Evolutionary conservation across 37 sponge, comb jelly and placozoan species (phyloP).

Genomic region (Halisarca cf. caerulea): DNA sequence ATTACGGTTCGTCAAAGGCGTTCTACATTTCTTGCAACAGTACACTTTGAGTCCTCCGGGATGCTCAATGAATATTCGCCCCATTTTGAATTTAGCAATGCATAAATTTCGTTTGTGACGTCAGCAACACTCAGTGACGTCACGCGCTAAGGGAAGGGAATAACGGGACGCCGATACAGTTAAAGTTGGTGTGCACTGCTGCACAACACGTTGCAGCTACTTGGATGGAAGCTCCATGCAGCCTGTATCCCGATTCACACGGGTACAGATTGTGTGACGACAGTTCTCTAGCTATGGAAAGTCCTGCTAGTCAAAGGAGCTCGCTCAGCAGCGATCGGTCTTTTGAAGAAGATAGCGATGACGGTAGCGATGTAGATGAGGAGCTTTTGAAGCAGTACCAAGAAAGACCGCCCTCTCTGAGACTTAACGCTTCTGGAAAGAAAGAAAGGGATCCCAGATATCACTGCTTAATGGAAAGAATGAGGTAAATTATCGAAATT

Average conservation of each 20-base stretch:
- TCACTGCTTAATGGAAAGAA: slow-evolving; percentile 22
- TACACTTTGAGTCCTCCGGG: slow-evolving; percentile 91
- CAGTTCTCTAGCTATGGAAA: too few species aligned
- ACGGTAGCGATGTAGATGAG: neutral
- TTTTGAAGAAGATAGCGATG: neutral
- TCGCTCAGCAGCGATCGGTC: neutral
- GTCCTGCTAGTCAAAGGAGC: neutral
- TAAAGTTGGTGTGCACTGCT: too few species aligned
- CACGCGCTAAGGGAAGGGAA: too few species aligned
- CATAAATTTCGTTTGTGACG: neutral
- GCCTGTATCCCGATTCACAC: too few species aligned
- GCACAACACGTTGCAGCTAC: too few species aligned
- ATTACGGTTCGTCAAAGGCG: slow-evolving; percentile 86
- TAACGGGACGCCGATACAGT: too few species aligned
- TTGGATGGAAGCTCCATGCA: too few species aligned
- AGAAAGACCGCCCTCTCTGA: slow-evolving; percentile 18
- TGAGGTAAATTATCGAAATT: too few species aligned
- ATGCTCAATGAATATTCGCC: slow-evolving; percentile 91
- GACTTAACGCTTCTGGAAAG: neutral
- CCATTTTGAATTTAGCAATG: slow-evolving; percentile 60
- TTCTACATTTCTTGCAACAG: slow-evolving; percentile 92
- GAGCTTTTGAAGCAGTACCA: slow-evolving; percentile 13
- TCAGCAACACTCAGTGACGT: neutral
- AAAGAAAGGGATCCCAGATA: slow-evolving; percentile 23
- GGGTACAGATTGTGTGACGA: too few species aligned